phyloP scores from a whole-genome alignment of 2,797 vertebrate genomes.

The Argyrosomus regius region DNA sequence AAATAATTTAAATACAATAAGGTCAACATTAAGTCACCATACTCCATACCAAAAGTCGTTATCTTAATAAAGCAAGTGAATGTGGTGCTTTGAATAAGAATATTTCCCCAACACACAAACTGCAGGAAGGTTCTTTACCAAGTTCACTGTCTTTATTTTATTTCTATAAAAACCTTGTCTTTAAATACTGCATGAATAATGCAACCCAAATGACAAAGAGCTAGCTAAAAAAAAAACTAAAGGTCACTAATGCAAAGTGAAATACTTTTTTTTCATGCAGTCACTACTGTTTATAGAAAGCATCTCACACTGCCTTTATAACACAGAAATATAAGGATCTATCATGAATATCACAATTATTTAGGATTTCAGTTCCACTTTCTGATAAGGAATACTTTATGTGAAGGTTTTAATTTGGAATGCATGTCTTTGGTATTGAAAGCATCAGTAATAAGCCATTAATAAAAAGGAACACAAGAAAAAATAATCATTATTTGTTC shows the following conservation, averaged over 20 bases:
- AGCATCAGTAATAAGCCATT: background rate
- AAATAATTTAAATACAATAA: conserved; percentile 44
- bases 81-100: background rate
- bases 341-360: conserved; percentile 14
- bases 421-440: conserved; percentile 11
- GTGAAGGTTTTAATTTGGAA: background rate
- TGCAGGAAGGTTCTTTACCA: conserved; percentile 13
- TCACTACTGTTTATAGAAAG: conserved; percentile 17
- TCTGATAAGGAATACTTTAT: conserved; percentile 23
- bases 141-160: conserved; percentile 44
- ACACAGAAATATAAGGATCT: conserved; percentile 5
- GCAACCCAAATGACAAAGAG: conserved; percentile 14
- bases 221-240: conserved; percentile 14
- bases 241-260: conserved; percentile 5
- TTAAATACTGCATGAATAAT: conserved; percentile 22
- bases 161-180: conserved; percentile 20
- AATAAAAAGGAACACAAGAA: background rate
- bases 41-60: conserved; percentile 15
- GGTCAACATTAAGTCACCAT: conserved; percentile 12
- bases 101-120: conserved; percentile 17
- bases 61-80: conserved; percentile 23
- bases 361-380: conserved; percentile 15
- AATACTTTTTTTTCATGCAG: conserved; percentile 24
- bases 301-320: conserved; percentile 11
- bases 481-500: background rate